Base-by-base conservation (phyloP, 2,113 vertebrate species). In the Gnathonemus echidnorhynchus region DNA sequence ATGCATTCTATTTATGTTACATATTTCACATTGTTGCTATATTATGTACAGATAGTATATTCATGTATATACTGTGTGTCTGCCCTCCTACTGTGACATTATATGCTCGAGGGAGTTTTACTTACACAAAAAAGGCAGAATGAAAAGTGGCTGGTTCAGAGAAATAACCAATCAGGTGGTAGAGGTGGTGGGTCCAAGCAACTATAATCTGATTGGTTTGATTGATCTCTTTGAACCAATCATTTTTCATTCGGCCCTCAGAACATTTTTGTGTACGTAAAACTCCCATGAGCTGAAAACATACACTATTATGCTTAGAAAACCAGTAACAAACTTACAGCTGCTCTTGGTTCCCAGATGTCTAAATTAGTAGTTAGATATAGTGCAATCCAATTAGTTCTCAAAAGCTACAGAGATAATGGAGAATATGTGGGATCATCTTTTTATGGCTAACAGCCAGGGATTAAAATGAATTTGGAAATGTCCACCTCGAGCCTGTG, bases 381-480 rank as follows among this genome's bases (percentile, higher is more conserved):
- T 39, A 87, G 31, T 21, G 27, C 35, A 35, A 77, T 87, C 49
- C 27, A 35, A 52, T 35, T 87, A 35, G 27, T 39, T 52, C 50
- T 87, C 31, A 87, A 35, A 87, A 87, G 49, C 50, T 39, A 21
- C n/a, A 56, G 86, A 27, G 50, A 87, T 87, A 87, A 87, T 39
- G 27, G 7, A 8, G 11, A 87, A 17, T 87, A 39, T 87, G 86
- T 9, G 46, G 83, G 83, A 31, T 53, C 27, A 35, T 87, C n/a
- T 53, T 87, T 53, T 87, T 27, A 39, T 35, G 46, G 42, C n/a
- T 42, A 53, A 87, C 19, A 56, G n/a, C 49, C 49, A 53, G n/a
- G 86, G 48, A 52, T 87, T 35, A 53, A 87, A 87, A 87, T 39
- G 39, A 53, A 53, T 53, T 87, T 52, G 52, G 35, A 87, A 53